Evolutionary conservation across 2,888 invertebrate species (phyloP).

Genomic region (Oxystoma pomonae): DNA sequence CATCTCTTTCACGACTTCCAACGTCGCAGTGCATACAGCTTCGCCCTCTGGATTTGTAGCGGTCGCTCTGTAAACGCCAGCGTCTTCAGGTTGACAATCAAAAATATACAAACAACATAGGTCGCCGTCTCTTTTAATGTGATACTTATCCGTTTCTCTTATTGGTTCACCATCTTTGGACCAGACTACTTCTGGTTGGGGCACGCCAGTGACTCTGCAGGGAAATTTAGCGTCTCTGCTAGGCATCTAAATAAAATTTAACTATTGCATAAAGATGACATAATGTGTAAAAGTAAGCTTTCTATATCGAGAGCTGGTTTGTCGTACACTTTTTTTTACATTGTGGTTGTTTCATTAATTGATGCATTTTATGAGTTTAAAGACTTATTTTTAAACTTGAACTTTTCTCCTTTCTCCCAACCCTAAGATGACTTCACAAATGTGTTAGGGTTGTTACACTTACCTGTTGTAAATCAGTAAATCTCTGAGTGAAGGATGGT

Average conservation of each 20-base stretch:
- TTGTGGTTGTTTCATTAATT: too few species aligned
- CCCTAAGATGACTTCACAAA: too few species aligned
- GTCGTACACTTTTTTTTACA: too few species aligned
- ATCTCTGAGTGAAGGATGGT: constrained; percentile 74
- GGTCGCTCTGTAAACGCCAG: constrained; percentile 71
- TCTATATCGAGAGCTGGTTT: too few species aligned
- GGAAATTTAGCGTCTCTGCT: constrained; percentile 79
- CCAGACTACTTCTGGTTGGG: constrained; percentile 83
- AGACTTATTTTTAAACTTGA: too few species aligned
- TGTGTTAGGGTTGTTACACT: too few species aligned
- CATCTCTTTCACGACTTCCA: constrained; percentile 81
- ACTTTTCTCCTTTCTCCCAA: too few species aligned
- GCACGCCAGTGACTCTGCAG: constrained; percentile 75
- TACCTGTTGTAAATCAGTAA: constrained; percentile 64
- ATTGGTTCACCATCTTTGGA: constrained; percentile 77
- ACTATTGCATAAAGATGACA: too few species aligned
- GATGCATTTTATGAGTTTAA: too few species aligned
- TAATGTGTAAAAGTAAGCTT: too few species aligned
- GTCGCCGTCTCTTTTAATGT: constrained; percentile 74
- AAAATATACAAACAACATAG: constrained; percentile 70
- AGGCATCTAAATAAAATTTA: constrained; percentile 59
- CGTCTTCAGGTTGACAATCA: constrained; percentile 63
- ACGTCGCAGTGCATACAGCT: constrained; percentile 66
- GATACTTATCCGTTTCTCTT: constrained; percentile 65
- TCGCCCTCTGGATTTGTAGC: constrained; percentile 79